These are phyloP conservation scores for Taenaris catops DNA, from an alignment of 2,888 invertebrate genomes.

Conservation along the genomic window DNA sequence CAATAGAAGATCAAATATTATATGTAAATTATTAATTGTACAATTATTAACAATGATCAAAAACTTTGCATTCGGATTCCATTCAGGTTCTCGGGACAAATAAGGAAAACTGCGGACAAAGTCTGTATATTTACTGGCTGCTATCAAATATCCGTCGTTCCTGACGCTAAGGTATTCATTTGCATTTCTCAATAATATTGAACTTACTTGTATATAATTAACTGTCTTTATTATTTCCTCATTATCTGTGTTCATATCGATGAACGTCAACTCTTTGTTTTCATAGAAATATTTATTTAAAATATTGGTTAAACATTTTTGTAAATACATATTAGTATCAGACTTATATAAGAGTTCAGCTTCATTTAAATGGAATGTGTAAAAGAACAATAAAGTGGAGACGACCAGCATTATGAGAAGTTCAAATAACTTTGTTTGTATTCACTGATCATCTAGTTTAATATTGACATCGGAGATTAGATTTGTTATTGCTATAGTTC, in stretches of 20 bases:
- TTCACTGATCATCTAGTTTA: background rate
- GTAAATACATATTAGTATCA: background rate
- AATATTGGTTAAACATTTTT: conserved; percentile 17
- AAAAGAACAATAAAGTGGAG: background rate
- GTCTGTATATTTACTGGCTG: conserved; percentile 22
- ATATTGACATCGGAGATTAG: conserved; percentile 4
- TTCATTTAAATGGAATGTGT: background rate
- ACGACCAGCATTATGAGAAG: conserved; percentile 10
- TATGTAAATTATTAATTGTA: conserved; percentile 20
- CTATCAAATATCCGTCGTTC: conserved; percentile 34
- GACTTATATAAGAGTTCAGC: background rate
- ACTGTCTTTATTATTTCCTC: conserved; percentile 19
- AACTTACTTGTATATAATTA: conserved; percentile 5
- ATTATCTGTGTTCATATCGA: conserved; percentile 18
- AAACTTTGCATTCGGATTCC: conserved; percentile 42
- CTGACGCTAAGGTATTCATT: background rate
- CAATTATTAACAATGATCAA: conserved; percentile 35
- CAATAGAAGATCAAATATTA: conserved; percentile 40
- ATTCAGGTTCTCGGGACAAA: conserved; percentile 31
- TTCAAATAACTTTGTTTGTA: background rate
- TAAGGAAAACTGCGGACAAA: conserved; percentile 25
- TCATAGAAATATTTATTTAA: conserved; percentile 13
- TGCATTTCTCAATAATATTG: conserved; percentile 8
- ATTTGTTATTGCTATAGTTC: conserved; percentile 4
- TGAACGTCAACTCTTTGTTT: conserved; percentile 16